Conservation (phyloP, 2,113 vertebrate species). For the Alexandromys fortis region DNA sequence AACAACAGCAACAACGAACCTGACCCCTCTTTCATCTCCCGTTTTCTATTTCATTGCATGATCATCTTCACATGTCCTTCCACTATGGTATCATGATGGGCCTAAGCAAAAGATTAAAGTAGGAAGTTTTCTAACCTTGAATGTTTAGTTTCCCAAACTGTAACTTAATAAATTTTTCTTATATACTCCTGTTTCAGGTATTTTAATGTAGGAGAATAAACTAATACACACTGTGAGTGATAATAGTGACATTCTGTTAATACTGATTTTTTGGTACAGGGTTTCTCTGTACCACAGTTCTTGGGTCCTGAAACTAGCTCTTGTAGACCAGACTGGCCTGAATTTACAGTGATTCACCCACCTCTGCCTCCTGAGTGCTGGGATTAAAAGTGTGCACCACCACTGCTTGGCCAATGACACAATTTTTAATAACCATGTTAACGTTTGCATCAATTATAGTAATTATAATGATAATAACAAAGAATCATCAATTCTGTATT, state of each 20-base stretch:
- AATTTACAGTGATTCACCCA: too few relatives aligned
- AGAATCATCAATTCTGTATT: background rate
- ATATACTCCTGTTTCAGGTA: background rate
- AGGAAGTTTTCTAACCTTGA: background rate
- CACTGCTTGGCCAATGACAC: too few relatives aligned
- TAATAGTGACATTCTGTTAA: background rate
- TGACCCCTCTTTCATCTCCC: background rate
- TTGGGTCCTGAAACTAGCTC: too few relatives aligned
- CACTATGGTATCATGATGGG: too few relatives aligned
- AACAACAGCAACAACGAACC: background rate
- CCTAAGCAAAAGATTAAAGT: background rate
- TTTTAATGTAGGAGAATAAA: background rate
- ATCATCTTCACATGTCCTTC: background rate
- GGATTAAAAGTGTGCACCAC: too few relatives aligned
- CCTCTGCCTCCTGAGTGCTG: too few relatives aligned
- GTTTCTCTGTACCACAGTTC: too few relatives aligned
- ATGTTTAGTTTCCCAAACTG: background rate
- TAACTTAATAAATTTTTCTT: background rate
- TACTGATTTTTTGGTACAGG: too few relatives aligned
- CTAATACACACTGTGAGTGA: background rate
- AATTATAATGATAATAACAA: slow-evolving; percentile 16
- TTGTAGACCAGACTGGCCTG: too few relatives aligned
- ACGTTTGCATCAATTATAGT: background rate
- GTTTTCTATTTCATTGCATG: background rate
- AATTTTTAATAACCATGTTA: background rate